Evolutionary conservation across 2,797 vertebrate species (phyloP).

Genomic region (Enoplosus armatus): DNA sequence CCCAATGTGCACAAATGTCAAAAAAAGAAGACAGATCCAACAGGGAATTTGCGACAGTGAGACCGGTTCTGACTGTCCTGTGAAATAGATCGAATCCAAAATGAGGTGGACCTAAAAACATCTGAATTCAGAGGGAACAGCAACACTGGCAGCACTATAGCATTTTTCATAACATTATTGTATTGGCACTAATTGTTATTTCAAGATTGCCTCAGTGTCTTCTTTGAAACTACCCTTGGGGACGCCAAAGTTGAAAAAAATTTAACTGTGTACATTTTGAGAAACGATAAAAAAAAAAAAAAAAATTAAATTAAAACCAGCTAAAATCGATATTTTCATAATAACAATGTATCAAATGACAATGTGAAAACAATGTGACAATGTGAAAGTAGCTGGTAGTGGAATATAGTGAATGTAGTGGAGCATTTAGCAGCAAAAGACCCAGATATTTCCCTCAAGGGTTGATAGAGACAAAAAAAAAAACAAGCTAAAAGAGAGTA

Average conservation of each 20-base stretch:
- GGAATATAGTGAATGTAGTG: not conserved
- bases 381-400: not conserved
- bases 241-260: too few relatives aligned
- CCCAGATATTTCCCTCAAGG: not conserved
- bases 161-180: too few relatives aligned
- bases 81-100: too few relatives aligned
- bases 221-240: too few relatives aligned
- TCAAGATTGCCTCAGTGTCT: too few relatives aligned
- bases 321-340: not conserved
- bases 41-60: not conserved
- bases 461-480: not conserved
- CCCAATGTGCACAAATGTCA: too few relatives aligned
- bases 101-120: too few relatives aligned
- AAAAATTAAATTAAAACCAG: not conserved
- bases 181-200: too few relatives aligned
- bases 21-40: too few relatives aligned
- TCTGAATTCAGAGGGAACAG: too few relatives aligned
- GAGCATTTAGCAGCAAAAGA: not conserved
- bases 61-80: too few relatives aligned
- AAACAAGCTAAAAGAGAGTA: not conserved
- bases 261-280: not conserved
- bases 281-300: not conserved
- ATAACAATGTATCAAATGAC: not conserved
- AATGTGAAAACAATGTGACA: not conserved
- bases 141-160: too few relatives aligned